phyloP scores from a whole-genome alignment of 2,113 vertebrate species.

The Stegostoma tigrinum region DNA sequence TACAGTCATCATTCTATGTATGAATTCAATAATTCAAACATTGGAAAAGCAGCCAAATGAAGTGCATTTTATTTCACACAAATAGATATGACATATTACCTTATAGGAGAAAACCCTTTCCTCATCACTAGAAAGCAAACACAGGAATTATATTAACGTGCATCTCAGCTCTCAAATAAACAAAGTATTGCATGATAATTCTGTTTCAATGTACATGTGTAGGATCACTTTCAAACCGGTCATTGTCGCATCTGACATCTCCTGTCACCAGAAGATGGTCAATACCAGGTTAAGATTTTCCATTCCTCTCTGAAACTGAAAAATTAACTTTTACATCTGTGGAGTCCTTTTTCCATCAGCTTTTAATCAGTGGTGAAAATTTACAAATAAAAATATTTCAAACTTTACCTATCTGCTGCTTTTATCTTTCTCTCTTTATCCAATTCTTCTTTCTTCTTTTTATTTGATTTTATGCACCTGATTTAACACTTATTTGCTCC shows the following conservation, averaged over 20 bases:
- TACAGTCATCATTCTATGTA: not conserved
- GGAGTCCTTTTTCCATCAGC: not conserved
- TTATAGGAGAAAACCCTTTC: not conserved
- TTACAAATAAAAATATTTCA: not conserved
- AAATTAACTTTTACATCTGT: not conserved
- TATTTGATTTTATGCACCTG: not conserved
- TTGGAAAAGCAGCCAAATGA: not conserved
- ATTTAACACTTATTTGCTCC: not conserved
- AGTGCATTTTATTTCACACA: not conserved
- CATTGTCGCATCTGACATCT: not conserved
- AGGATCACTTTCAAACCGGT: not conserved
- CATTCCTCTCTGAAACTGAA: not conserved
- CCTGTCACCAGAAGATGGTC: not conserved
- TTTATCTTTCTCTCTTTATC: not conserved
- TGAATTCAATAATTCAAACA: not conserved
- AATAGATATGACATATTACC: not conserved
- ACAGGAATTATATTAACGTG: not conserved
- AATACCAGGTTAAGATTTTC: not conserved
- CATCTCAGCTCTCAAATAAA: not conserved
- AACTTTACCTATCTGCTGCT: not conserved
- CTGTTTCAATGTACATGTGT: not conserved
- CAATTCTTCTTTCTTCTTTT: not conserved
- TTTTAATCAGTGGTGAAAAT: not conserved
- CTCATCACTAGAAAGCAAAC: not conserved
- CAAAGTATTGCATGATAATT: not conserved